These are phyloP conservation scores for Tylochromis polylepis DNA, from an alignment of 2,113 vertebrate species.

Conservation along the genomic window DNA sequence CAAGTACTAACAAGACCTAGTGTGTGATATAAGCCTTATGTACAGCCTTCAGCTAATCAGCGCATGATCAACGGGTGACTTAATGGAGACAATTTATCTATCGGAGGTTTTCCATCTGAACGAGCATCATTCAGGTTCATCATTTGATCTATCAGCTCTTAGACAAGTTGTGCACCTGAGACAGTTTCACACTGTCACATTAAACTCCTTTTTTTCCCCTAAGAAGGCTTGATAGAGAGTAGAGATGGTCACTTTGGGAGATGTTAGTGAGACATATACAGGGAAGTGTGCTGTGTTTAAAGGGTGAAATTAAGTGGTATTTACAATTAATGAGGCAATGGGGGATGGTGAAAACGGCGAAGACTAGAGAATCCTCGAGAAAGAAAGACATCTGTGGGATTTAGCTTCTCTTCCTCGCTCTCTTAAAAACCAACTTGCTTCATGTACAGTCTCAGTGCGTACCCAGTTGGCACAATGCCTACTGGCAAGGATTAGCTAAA, in stretches of 20 bases:
- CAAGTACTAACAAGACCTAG: neutral
- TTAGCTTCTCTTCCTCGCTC: neutral
- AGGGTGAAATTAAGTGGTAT: conserved; percentile 29
- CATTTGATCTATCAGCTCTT: conserved; percentile 1
- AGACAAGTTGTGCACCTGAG: conserved; percentile 10
- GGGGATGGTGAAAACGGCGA: conserved; percentile 1
- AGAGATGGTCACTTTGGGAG: conserved; percentile 10
- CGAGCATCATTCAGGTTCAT: conserved; percentile 1
- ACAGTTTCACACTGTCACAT: conserved; percentile 10
- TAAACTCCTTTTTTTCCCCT: neutral
- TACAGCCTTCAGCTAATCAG: conserved; percentile 32
- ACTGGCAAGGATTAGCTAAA: conserved; percentile 21
- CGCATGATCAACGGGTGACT: neutral
- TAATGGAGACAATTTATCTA: conserved; percentile 12
- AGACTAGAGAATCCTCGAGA: neutral
- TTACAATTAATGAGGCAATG: conserved; percentile 29
- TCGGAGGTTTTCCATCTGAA: conserved; percentile 8
- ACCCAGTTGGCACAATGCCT: conserved; percentile 25
- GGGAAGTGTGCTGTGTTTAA: conserved; percentile 5
- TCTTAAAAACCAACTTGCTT: conserved; percentile 1
- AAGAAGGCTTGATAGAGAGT: neutral
- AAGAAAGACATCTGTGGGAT: conserved; percentile 22
- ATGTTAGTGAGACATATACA: conserved; percentile 14
- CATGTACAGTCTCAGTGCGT: neutral
- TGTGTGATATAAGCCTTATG: neutral